These are phyloP conservation scores for Gymnodraco acuticeps DNA, from an alignment of 2,797 vertebrate species.

Conservation along the genomic window DNA sequence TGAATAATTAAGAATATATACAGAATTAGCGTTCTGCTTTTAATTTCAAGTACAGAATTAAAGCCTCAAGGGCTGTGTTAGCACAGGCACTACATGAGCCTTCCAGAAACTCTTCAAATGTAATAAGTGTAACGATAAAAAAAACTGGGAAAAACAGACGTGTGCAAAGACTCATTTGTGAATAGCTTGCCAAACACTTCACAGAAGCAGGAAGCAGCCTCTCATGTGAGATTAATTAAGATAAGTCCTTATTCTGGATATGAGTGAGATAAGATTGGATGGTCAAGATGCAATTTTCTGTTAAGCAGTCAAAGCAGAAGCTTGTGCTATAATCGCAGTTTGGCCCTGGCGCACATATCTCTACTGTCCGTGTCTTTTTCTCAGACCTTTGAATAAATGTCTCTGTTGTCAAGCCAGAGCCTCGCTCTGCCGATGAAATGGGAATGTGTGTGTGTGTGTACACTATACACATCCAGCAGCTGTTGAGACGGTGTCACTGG, in stretches of 20 bases:
- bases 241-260: constrained; percentile 25
- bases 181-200: constrained; percentile 47
- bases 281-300: constrained; percentile 7
- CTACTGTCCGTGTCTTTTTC: constrained; percentile 40
- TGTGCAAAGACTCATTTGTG: constrained; percentile 35
- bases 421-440: constrained; percentile 61
- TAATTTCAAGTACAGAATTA: constrained; percentile 1
- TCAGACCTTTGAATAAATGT: constrained; percentile 62
- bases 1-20: constrained; percentile 15
- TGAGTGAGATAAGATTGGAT: constrained; percentile 19
- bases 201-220: constrained; percentile 23
- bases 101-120: constrained; percentile 33
- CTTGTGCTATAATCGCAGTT: constrained; percentile 35
- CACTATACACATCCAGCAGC: constrained; percentile 66
- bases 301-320: constrained; percentile 11
- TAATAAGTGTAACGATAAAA: constrained; percentile 31
- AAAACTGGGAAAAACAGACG: constrained; percentile 4
- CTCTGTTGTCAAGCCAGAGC: constrained; percentile 68
- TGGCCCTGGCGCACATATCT: constrained; percentile 22
- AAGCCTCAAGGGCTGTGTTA: constrained; percentile 7
- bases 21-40: constrained; percentile 12
- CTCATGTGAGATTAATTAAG: constrained; percentile 55
- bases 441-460: constrained; percentile 21
- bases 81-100: not conserved
- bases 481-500: constrained; percentile 77